These are phyloP conservation scores for Mamestra brassicae DNA, from an alignment of 2,888 invertebrate genomes.

Conservation along the genomic window DNA sequence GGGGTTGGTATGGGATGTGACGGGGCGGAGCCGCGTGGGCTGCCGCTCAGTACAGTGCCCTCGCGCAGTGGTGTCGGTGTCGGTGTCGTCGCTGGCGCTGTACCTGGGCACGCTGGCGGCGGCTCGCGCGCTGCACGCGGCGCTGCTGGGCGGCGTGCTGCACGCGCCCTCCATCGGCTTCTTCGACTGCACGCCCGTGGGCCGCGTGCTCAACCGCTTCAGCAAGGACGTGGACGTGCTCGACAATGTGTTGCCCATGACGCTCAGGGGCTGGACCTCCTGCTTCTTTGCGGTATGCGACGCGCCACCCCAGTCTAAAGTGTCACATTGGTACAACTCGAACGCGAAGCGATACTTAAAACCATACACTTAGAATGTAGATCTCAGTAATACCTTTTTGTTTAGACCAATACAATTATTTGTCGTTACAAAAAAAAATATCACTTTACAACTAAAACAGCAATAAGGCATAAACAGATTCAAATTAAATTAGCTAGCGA, in stretches of 20 bases:
- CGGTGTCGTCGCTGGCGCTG: slow-evolving; percentile 92
- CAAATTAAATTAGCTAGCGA: not conserved
- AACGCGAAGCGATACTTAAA: not conserved
- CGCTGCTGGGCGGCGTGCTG: slow-evolving; percentile 92
- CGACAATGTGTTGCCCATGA: slow-evolving; percentile 94
- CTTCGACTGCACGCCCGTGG: slow-evolving; percentile 95
- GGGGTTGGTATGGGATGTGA: no score
- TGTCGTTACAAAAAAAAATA: not conserved
- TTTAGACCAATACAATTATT: not conserved
- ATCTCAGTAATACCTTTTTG: not conserved
- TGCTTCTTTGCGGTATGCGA: slow-evolving; percentile 92
- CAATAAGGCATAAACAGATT: not conserved
- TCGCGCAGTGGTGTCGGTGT: slow-evolving; percentile 91
- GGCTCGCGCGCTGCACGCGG: slow-evolving; percentile 92
- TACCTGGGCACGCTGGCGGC: slow-evolving; percentile 92
- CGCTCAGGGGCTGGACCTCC: slow-evolving; percentile 93
- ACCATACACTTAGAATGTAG: not conserved
- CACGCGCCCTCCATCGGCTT: slow-evolving; percentile 93
- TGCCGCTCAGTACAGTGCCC: not conserved
- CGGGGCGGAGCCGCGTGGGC: no score
- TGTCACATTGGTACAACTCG: slow-evolving; percentile 41
- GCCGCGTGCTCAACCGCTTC: slow-evolving; percentile 95
- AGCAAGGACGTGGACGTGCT: slow-evolving; percentile 94
- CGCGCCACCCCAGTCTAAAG: slow-evolving; percentile 20
- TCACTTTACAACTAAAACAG: not conserved